Evolutionary conservation across 1,140 invertebrate genomes (phyloP).

Genomic region (Drosophila albomicans): DNA sequence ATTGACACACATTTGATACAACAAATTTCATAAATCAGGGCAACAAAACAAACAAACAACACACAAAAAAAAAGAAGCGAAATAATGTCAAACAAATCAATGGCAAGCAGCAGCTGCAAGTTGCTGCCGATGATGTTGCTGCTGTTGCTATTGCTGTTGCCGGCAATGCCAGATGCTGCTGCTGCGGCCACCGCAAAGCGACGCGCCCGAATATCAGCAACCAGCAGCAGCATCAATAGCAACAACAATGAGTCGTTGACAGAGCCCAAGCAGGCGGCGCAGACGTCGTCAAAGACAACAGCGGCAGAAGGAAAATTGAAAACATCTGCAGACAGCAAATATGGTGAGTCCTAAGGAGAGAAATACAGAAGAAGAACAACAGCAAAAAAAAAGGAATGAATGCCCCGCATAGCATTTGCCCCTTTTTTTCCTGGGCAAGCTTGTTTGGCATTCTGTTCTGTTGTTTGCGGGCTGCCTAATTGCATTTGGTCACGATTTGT

Average conservation of each 20-base stretch:
- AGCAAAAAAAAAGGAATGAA: slow-evolving; percentile 12
- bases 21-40: slow-evolving; percentile 70
- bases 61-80: neutral
- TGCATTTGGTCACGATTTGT: slow-evolving; percentile 78
- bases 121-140: slow-evolving; percentile 47
- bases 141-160: slow-evolving; percentile 57
- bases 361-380: neutral
- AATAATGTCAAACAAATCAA: slow-evolving; percentile 78
- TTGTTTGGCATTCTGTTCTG: slow-evolving; percentile 42
- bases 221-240: slow-evolving; percentile 11
- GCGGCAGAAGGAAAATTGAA: slow-evolving; percentile 48
- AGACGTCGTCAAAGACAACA: slow-evolving; percentile 35
- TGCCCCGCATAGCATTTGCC: neutral
- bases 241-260: slow-evolving; percentile 38
- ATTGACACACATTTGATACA: slow-evolving; percentile 68
- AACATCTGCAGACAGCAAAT: slow-evolving; percentile 62
- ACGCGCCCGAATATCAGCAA: slow-evolving; percentile 44
- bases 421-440: slow-evolving; percentile 5
- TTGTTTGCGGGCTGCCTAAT: slow-evolving; percentile 64
- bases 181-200: slow-evolving; percentile 38
- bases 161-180: slow-evolving; percentile 48
- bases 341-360: slow-evolving; percentile 74
- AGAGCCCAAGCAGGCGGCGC: slow-evolving; percentile 32
- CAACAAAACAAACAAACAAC: neutral
- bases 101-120: slow-evolving; percentile 54